Evolutionary conservation across 2,888 invertebrate genomes (phyloP).

Genomic region (Melipona beecheii): DNA sequence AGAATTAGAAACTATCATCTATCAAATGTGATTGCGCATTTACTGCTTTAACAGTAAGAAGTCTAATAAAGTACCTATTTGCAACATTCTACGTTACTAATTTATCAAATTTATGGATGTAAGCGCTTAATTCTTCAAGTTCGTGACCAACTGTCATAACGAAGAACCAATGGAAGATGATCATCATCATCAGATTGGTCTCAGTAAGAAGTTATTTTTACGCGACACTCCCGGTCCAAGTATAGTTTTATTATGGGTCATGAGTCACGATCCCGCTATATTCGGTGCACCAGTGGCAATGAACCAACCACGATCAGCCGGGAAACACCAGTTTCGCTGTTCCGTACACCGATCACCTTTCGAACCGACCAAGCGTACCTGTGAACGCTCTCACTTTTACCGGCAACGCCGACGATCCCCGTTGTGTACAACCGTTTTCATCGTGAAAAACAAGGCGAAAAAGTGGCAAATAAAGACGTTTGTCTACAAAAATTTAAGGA

Average conservation of each 20-base stretch:
- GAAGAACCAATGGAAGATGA: slow-evolving; percentile 30
- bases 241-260: slow-evolving; percentile 66
- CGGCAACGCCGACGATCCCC: slow-evolving; percentile 20
- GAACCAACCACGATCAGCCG: slow-evolving; percentile 59
- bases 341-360: slow-evolving; percentile 41
- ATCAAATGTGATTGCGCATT: neutral
- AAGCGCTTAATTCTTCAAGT: neutral
- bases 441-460: neutral
- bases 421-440: neutral
- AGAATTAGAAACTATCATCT: neutral
- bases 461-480: neutral
- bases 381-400: slow-evolving; percentile 53
- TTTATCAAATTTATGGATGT: too few relatives aligned
- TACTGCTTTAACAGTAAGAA: neutral
- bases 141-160: neutral
- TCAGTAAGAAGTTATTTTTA: slow-evolving; percentile 65
- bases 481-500: neutral
- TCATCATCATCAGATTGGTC: slow-evolving; percentile 24
- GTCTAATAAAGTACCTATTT: neutral
- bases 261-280: slow-evolving; percentile 69
- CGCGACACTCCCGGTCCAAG: slow-evolving; percentile 50
- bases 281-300: slow-evolving; percentile 68
- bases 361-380: slow-evolving; percentile 36
- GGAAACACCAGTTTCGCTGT: slow-evolving; percentile 48
- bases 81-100: too few relatives aligned